Evolutionary conservation across 1,140 invertebrate genomes (phyloP).

Genomic region (Medauroidea extradentata): DNA sequence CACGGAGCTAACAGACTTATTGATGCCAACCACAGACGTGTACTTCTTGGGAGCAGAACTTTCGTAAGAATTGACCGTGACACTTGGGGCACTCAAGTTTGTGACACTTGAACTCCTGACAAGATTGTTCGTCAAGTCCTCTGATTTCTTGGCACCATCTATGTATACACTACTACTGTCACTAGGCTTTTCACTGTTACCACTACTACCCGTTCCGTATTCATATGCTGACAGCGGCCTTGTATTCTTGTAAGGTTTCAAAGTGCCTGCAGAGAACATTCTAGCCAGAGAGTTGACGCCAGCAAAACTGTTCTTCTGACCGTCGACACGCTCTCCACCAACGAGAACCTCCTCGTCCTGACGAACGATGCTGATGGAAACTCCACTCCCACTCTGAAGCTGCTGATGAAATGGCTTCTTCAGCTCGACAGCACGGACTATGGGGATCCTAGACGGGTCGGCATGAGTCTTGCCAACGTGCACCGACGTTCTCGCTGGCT

Average conservation of each 20-base stretch:
- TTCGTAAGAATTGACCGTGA: background rate
- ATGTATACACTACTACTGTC: no score
- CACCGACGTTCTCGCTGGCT: background rate
- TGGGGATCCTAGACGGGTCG: conserved; percentile 39
- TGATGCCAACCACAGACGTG: conserved; percentile 30
- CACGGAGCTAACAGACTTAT: background rate
- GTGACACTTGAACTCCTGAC: background rate
- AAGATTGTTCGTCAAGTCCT: background rate
- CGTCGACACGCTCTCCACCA: background rate
- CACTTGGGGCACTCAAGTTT: conserved; percentile 2
- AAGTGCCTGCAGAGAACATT: conserved; percentile 1
- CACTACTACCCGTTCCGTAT: background rate
- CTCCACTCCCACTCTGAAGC: background rate
- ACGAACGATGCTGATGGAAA: background rate
- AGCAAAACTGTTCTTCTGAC: background rate
- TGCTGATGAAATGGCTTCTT: conserved; percentile 33
- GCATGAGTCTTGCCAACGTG: background rate
- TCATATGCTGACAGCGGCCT: background rate
- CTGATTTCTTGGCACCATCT: background rate
- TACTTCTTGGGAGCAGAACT: conserved; percentile 19
- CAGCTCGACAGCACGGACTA: conserved; percentile 41
- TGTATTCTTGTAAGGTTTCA: background rate
- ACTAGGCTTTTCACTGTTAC: background rate
- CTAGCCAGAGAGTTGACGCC: conserved; percentile 7
- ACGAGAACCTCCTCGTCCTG: background rate